Conservation (phyloP, 1,140 invertebrate species). For the Drosophila truncata region DNA sequence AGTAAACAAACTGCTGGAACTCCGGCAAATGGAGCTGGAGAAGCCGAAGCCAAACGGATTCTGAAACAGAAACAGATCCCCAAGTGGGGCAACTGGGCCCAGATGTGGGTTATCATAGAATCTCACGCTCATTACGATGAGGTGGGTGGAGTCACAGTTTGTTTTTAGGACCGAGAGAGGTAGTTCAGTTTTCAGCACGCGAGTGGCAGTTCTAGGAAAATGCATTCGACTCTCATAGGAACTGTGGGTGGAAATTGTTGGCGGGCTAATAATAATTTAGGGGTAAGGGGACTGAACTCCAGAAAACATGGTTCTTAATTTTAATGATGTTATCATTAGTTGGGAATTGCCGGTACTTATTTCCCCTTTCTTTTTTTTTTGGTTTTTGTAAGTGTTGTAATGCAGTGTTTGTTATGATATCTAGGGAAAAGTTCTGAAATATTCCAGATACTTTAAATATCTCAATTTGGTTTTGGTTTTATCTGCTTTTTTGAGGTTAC, state of each 20-base stretch:
- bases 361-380: background rate
- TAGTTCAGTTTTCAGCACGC: slow-evolving; percentile 36
- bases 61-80: slow-evolving; percentile 31
- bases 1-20: slow-evolving; percentile 48
- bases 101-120: slow-evolving; percentile 58
- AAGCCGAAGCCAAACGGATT: slow-evolving; percentile 16
- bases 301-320: slow-evolving; percentile 9
- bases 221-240: slow-evolving; percentile 15
- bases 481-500: background rate
- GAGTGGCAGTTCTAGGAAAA: slow-evolving; percentile 41
- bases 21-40: slow-evolving; percentile 17
- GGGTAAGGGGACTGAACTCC: background rate
- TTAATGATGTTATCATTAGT: slow-evolving; percentile 27
- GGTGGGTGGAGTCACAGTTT: slow-evolving; percentile 23
- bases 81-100: slow-evolving; percentile 22
- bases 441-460: background rate
- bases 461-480: background rate
- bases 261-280: slow-evolving; percentile 21
- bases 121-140: slow-evolving; percentile 53
- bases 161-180: slow-evolving; percentile 19
- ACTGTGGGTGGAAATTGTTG: slow-evolving; percentile 7
- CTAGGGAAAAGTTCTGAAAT: background rate
- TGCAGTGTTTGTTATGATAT: too few species aligned
- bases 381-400: too few species aligned
- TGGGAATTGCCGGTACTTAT: slow-evolving; percentile 13